phyloP scores from a whole-genome alignment of 1,140 invertebrate genomes.

The Orchesella cincta region DNA sequence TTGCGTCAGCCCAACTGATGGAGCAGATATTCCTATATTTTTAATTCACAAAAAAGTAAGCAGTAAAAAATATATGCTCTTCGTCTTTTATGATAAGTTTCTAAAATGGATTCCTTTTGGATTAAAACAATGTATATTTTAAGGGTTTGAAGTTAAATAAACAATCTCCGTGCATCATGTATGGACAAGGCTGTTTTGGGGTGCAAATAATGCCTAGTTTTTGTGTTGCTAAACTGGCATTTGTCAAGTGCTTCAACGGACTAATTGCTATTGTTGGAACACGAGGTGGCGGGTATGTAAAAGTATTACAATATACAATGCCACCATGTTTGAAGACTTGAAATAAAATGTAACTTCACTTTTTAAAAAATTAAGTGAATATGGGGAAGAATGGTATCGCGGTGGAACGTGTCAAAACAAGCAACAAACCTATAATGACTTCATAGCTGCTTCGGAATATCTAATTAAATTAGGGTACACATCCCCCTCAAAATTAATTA shows the following conservation, averaged over 20 bases:
- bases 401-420: slow-evolving; percentile 86
- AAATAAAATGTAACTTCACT: too few relatives aligned
- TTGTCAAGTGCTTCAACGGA: slow-evolving; percentile 86
- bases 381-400: slow-evolving; percentile 96
- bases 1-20: slow-evolving; percentile 85
- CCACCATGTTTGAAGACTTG: neutral
- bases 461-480: slow-evolving; percentile 83
- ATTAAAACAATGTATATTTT: too few relatives aligned
- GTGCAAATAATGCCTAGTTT: neutral
- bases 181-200: slow-evolving; percentile 4
- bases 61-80: too few relatives aligned
- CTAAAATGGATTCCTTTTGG: too few relatives aligned
- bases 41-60: slow-evolving; percentile 83
- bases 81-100: too few relatives aligned
- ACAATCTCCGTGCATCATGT: neutral
- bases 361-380: too few relatives aligned
- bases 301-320: neutral
- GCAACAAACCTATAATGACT: slow-evolving; percentile 97
- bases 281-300: slow-evolving; percentile 83
- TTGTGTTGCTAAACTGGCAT: slow-evolving; percentile 63
- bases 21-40: slow-evolving; percentile 96
- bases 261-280: slow-evolving; percentile 92
- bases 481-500: slow-evolving; percentile 69
- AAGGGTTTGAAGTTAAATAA: too few relatives aligned
- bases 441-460: slow-evolving; percentile 90